phyloP scores from a whole-genome alignment of 2,113 vertebrate species.

The Zootoca vivipara region DNA sequence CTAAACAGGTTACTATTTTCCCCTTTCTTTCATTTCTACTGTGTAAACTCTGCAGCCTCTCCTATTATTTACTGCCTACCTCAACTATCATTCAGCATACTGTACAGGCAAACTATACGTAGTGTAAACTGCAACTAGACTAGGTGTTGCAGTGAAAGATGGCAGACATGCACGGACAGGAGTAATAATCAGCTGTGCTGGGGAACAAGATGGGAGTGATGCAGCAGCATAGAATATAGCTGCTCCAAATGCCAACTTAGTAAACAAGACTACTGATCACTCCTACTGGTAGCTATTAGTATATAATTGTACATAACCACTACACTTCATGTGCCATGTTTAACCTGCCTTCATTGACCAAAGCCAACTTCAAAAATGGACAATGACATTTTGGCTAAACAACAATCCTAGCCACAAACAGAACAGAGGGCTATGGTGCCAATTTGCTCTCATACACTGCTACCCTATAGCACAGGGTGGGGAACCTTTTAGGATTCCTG shows the following conservation, averaged over 20 bases:
- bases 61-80: neutral
- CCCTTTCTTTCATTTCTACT: neutral
- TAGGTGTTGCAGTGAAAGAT: neutral
- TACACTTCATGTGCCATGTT: neutral
- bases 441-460: neutral
- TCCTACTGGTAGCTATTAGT: too few relatives aligned
- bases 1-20: neutral
- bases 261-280: neutral
- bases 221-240: neutral
- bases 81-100: neutral
- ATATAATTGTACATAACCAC: neutral
- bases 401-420: neutral
- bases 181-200: neutral
- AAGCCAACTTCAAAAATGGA: neutral
- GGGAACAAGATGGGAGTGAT: neutral
- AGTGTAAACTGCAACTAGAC: too few relatives aligned
- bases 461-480: neutral
- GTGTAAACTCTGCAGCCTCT: neutral
- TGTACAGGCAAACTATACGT: neutral
- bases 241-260: neutral
- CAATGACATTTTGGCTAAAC: neutral
- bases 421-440: neutral
- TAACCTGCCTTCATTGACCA: neutral
- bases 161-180: neutral
- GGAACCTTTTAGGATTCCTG: too few relatives aligned